Percentiles rank a stretch among this genome's conserved stretches.
These are phyloP conservation scores for Ichneumon xanthorius DNA, from an alignment of 2,888 invertebrate species.

Conservation along the genomic window DNA sequence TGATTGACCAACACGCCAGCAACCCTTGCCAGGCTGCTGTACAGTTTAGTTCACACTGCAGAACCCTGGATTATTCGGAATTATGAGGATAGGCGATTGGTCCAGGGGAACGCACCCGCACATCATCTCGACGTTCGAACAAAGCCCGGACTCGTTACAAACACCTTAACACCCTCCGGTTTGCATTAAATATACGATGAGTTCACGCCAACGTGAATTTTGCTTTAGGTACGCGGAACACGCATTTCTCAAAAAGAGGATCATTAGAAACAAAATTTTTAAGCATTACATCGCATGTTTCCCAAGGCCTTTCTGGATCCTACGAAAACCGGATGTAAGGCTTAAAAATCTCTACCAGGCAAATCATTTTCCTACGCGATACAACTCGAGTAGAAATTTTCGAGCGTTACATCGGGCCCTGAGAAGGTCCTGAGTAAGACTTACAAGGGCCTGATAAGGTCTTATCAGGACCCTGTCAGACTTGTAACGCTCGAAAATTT, in stretches of 20 bases:
- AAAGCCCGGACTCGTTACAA: slow-evolving; percentile 20
- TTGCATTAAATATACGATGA: slow-evolving; percentile 4
- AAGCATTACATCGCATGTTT: too few relatives aligned
- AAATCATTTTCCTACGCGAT: too few relatives aligned
- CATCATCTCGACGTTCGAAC: slow-evolving; percentile 8
- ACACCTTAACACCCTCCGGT: background rate
- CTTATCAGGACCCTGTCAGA: too few relatives aligned
- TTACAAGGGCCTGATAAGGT: too few relatives aligned
- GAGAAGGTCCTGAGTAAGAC: too few relatives aligned
- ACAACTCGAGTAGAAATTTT: too few relatives aligned
- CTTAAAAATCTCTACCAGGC: too few relatives aligned
- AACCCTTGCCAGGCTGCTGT: slow-evolving; percentile 28
- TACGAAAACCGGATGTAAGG: too few relatives aligned
- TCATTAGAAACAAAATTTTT: background rate
- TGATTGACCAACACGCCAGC: slow-evolving; percentile 26
- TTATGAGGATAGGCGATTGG: slow-evolving; percentile 59
- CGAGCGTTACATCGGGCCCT: too few relatives aligned
- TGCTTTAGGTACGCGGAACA: background rate
- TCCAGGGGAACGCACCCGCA: slow-evolving; percentile 19
- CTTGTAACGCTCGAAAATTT: too few relatives aligned
- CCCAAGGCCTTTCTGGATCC: too few relatives aligned
- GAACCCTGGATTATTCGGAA: slow-evolving; percentile 66
- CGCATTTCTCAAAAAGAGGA: background rate
- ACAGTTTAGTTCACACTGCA: slow-evolving; percentile 11
- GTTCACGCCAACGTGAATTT: background rate